Conservation (phyloP, 2,113 vertebrate genomes). For the Saccopteryx bilineata region DNA sequence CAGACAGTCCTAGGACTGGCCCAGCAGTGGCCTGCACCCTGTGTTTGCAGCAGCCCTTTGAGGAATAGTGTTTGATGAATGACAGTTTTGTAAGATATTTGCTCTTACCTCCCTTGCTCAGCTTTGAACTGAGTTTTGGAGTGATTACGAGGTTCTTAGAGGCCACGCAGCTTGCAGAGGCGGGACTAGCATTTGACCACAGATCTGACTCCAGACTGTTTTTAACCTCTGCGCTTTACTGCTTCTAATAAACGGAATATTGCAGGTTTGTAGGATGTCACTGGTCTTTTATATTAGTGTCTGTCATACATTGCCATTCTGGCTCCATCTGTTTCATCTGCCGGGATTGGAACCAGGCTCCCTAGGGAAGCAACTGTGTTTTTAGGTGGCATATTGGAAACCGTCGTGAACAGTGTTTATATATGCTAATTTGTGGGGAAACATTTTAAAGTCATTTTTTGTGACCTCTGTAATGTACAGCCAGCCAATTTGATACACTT, state of each 20-base stretch:
- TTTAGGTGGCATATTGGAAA: constrained; percentile 80
- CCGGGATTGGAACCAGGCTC: constrained; percentile 65
- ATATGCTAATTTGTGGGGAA: constrained; percentile 85
- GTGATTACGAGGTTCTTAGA: background rate
- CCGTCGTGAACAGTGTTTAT: constrained; percentile 77
- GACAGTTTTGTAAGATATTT: too few species aligned
- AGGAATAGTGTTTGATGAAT: too few species aligned
- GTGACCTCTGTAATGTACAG: constrained; percentile 80
- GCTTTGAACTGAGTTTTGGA: background rate
- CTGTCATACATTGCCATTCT: constrained; percentile 78
- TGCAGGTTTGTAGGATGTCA: constrained; percentile 63
- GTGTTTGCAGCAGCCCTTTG: background rate
- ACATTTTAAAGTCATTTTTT: constrained; percentile 85
- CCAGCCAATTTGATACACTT: constrained; percentile 80
- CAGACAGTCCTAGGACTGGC: background rate
- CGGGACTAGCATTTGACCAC: constrained; percentile 45
- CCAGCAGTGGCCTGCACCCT: background rate
- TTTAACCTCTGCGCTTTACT: constrained; percentile 20
- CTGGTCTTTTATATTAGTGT: constrained; percentile 81
- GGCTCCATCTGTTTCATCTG: constrained; percentile 66
- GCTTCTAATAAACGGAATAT: constrained; percentile 60
- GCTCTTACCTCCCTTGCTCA: background rate
- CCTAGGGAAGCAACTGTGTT: constrained; percentile 67
- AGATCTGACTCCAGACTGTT: background rate
- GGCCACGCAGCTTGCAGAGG: background rate